Evolutionary conservation across 2,888 invertebrate species (phyloP).

Genomic region (Meteorus colon): DNA sequence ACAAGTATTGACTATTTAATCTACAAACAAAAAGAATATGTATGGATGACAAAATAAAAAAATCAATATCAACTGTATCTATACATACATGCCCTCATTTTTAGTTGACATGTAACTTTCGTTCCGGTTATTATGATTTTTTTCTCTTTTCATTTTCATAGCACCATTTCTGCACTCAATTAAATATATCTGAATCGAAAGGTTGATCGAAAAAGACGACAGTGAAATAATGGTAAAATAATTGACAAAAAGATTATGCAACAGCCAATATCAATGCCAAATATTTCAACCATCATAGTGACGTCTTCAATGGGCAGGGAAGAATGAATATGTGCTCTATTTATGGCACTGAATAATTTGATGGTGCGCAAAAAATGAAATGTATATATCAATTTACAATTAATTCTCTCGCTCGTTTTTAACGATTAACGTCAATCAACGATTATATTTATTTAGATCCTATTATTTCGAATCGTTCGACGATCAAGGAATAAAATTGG

Average conservation of each 20-base stretch:
- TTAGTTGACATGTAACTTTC: neutral
- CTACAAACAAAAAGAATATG: neutral
- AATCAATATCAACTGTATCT: neutral
- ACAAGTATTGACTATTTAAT: neutral
- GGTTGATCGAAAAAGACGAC: neutral
- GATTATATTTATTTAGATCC: constrained; percentile 27
- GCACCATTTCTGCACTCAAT: constrained; percentile 33
- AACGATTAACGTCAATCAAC: constrained; percentile 51
- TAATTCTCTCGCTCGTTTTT: constrained; percentile 47
- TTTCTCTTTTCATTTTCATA: constrained; percentile 25
- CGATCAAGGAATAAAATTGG: constrained; percentile 56
- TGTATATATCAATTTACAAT: constrained; percentile 32
- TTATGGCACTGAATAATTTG: constrained; percentile 36
- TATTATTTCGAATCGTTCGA: constrained; percentile 57
- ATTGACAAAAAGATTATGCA: constrained; percentile 37
- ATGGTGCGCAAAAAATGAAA: constrained; percentile 29
- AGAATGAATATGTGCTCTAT: constrained; percentile 33
- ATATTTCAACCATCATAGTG: constrained; percentile 26
- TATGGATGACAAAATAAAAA: neutral
- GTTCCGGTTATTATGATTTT: constrained; percentile 17
- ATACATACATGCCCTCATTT: neutral
- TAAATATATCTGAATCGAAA: constrained; percentile 5
- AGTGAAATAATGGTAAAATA: neutral
- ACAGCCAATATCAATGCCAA: constrained; percentile 41
- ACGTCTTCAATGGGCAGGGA: constrained; percentile 13